These are phyloP conservation scores for Nannoperca australis DNA, from an alignment of 2,797 vertebrate species.

Conservation along the genomic window DNA sequence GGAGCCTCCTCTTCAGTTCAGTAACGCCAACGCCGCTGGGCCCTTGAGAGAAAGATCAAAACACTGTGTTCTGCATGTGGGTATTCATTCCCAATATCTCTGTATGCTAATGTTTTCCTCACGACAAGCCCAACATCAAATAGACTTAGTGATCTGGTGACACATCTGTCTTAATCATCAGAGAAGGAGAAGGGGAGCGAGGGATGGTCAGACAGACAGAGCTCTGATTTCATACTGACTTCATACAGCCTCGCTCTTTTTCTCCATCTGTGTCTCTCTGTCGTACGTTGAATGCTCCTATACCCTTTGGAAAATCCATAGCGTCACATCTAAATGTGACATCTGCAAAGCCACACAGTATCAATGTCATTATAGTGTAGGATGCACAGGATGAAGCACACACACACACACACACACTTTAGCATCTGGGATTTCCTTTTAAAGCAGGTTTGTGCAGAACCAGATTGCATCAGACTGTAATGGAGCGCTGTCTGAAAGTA, in stretches of 20 bases:
- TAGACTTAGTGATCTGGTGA: constrained; percentile 53
- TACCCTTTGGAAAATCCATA: constrained; percentile 76
- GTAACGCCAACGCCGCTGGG: constrained; percentile 82
- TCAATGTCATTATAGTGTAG: constrained; percentile 69
- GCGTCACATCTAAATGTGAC: constrained; percentile 62
- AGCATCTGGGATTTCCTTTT: constrained; percentile 76
- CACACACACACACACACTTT: constrained; percentile 26
- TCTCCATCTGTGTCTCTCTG: constrained; percentile 32
- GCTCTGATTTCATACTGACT: constrained; percentile 77
- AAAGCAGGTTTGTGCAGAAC: constrained; percentile 53
- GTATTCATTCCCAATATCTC: constrained; percentile 53
- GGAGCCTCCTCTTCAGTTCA: constrained; percentile 83
- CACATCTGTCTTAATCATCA: constrained; percentile 80
- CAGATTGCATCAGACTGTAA: constrained; percentile 76
- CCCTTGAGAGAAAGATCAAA: constrained; percentile 72
- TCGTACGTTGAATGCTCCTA: constrained; percentile 45
- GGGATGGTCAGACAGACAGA: constrained; percentile 69
- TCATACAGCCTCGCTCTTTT: constrained; percentile 41
- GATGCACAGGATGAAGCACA: constrained; percentile 65
- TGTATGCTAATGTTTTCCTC: constrained; percentile 61
- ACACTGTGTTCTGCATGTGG: constrained; percentile 37
- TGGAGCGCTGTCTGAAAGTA: constrained; percentile 66
- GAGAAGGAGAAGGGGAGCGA: constrained; percentile 24
- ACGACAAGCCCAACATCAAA: constrained; percentile 64
- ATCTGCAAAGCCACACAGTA: constrained; percentile 68